Conservation (phyloP, 1,140 invertebrate species). For the Brachystomella parvula region DNA sequence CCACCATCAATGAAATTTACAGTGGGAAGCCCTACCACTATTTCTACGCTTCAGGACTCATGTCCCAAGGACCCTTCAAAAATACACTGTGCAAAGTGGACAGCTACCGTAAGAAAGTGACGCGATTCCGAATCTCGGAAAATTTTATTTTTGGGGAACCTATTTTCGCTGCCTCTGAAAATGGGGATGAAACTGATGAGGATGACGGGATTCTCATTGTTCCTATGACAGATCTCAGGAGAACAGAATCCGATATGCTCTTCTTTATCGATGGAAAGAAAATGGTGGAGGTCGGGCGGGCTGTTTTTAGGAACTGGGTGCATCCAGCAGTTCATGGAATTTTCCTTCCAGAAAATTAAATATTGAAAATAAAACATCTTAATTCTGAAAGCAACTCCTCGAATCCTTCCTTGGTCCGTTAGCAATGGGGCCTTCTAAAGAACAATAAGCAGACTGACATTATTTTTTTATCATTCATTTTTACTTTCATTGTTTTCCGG, state of each 20-base stretch:
- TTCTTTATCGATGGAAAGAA: conserved; percentile 43
- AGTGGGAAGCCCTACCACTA: conserved; percentile 33
- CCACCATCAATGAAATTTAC: conserved; percentile 42
- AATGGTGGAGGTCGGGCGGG: conserved; percentile 44
- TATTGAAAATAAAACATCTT: no score
- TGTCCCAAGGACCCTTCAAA: neutral
- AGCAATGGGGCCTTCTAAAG: no score
- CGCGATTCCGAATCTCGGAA: conserved; percentile 38
- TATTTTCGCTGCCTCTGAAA: conserved; percentile 38
- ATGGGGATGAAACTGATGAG: conserved; percentile 30
- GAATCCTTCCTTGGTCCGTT: no score
- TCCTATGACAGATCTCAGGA: conserved; percentile 34
- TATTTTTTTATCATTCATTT: no score
- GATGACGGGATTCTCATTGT: conserved; percentile 41
- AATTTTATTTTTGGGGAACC: conserved; percentile 40
- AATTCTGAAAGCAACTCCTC: no score
- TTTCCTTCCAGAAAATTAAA: conserved; percentile 24
- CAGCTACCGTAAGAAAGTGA: conserved; percentile 27
- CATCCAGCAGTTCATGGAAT: conserved; percentile 44
- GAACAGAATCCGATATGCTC: conserved; percentile 40
- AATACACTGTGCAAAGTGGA: conserved; percentile 42
- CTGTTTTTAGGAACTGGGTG: conserved; percentile 40
- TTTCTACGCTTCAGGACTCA: conserved; percentile 11
- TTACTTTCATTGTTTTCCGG: no score
- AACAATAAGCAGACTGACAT: no score